A percentile compares a stretch with the other conserved stretches of the same genome.
phyloP scores from a whole-genome alignment of 2,113 vertebrate genomes.

The Telmatochromis bifrenatus region DNA sequence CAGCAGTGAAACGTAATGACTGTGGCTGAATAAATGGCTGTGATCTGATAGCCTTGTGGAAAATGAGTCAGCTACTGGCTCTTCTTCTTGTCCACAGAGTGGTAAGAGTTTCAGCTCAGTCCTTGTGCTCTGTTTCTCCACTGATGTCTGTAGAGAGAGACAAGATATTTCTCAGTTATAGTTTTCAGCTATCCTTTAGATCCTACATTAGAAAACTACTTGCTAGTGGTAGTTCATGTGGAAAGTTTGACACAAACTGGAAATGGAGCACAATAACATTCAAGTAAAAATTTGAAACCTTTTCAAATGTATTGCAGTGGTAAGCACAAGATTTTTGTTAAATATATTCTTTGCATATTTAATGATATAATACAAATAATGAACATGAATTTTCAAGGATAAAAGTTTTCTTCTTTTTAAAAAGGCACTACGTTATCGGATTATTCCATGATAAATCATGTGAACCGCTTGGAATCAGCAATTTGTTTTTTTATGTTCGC shows the following conservation, averaged over 20 bases:
- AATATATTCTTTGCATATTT: background rate
- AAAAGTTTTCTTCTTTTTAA: background rate
- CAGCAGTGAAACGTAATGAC: background rate
- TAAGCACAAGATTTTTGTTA: background rate
- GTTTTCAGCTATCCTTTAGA: background rate
- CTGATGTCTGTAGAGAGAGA: background rate
- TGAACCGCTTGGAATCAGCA: background rate
- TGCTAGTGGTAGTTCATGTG: background rate
- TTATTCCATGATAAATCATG: background rate
- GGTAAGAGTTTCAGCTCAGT: background rate
- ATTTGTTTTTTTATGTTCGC: background rate
- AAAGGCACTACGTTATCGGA: accelerated
- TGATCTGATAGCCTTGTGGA: background rate
- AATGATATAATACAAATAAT: background rate
- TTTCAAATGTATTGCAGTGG: background rate
- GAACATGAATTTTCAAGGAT: background rate
- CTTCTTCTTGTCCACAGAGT: background rate
- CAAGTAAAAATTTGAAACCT: background rate
- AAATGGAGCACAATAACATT: background rate
- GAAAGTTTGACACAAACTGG: background rate
- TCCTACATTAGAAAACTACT: background rate
- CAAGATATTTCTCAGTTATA: background rate
- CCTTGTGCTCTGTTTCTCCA: background rate
- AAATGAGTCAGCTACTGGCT: background rate
- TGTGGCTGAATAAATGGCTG: background rate